phyloP scores from a whole-genome alignment of 2,113 vertebrate genomes.

The Laterallus jamaicensis region DNA sequence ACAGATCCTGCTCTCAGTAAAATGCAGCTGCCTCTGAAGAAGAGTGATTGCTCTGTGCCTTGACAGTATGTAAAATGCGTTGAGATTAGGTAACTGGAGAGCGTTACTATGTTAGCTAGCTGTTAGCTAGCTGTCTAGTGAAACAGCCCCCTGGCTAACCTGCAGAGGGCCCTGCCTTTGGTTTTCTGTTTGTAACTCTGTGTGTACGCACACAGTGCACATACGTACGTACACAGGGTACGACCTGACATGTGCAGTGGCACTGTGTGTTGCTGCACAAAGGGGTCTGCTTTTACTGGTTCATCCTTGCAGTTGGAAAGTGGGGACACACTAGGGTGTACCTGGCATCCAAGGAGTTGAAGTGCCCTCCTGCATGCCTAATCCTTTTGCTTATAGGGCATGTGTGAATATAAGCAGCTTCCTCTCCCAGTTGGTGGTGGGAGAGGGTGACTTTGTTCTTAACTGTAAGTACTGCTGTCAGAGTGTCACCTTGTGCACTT shows the following conservation, averaged over 20 bases:
- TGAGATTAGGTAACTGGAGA: constrained; percentile 18
- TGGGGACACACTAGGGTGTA: rapidly evolving
- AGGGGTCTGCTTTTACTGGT: background rate
- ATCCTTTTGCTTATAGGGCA: background rate
- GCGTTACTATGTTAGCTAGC: background rate
- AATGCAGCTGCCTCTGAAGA: constrained; percentile 11
- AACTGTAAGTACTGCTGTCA: background rate
- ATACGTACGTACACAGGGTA: background rate
- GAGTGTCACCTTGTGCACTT: background rate
- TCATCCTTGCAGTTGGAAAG: background rate
- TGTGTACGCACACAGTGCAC: background rate
- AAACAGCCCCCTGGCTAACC: background rate
- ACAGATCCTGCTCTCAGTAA: background rate
- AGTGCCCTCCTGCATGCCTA: background rate
- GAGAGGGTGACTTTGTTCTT: background rate
- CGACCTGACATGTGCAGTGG: background rate
- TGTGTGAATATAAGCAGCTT: background rate
- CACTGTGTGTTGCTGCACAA: background rate
- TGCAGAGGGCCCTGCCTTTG: background rate
- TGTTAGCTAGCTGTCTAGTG: background rate
- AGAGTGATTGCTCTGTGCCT: background rate
- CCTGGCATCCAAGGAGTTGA: background rate
- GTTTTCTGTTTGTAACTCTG: background rate
- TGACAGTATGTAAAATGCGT: background rate
- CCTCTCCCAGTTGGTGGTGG: background rate